These are phyloP conservation scores for Ageneiosus marmoratus DNA, from an alignment of 2,113 vertebrate genomes.

Conservation along the genomic window DNA sequence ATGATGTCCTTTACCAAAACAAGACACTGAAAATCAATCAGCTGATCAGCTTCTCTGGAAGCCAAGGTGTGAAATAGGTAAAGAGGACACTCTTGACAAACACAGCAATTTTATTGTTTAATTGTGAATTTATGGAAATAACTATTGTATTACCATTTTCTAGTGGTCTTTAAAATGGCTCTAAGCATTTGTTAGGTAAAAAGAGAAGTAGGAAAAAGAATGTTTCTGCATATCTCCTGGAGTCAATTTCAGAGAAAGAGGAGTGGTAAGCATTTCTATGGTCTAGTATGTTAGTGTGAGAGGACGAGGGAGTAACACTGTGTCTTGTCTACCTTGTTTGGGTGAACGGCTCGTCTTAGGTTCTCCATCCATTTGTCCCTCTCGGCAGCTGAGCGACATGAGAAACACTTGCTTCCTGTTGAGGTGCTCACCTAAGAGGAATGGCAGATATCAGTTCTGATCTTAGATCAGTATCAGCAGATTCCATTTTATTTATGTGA, in stretches of 20 bases:
- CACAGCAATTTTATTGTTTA: too few relatives aligned
- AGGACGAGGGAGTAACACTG: background rate
- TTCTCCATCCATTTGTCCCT: conserved; percentile 99
- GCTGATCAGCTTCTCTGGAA: too few relatives aligned
- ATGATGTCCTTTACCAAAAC: background rate
- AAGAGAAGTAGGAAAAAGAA: fast-evolving
- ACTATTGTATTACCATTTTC: background rate
- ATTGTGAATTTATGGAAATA: background rate
- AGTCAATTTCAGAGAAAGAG: background rate
- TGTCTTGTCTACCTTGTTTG: conserved; percentile 85
- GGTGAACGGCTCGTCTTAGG: conserved; percentile 92
- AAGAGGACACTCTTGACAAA: too few relatives aligned
- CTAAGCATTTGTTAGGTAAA: background rate
- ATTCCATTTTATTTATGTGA: background rate
- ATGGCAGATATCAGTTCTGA: conserved; percentile 31
- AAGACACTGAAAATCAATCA: background rate
- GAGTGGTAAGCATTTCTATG: background rate
- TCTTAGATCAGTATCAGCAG: too few relatives aligned
- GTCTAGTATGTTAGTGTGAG: background rate
- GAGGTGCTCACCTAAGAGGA: conserved; percentile 89
- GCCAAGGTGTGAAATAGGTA: too few relatives aligned
- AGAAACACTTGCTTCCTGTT: conserved; percentile 97
- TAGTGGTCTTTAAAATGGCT: background rate
- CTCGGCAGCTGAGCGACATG: conserved; percentile 94
- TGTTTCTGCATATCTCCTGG: background rate